Evolutionary conservation across 2,113 vertebrate species (phyloP), one percentile per base, ranked within the genome.

Genomic region (Tychaedon coryphoeus): DNA sequence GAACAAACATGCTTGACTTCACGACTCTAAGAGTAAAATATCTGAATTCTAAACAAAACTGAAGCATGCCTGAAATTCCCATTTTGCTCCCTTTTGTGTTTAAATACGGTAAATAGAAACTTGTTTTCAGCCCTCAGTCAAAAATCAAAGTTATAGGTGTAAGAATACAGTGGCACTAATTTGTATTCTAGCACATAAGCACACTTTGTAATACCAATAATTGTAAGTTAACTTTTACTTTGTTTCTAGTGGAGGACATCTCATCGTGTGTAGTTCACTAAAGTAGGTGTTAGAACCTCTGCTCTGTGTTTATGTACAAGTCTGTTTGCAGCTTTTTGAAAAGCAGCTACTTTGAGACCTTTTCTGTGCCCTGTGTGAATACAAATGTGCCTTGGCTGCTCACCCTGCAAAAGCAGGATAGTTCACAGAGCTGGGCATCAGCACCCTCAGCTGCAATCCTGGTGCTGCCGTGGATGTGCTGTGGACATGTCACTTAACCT

Each of bases 161-260:
- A 83, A 79, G 74, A 80, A 58, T 51, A 12, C 1, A 8, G 50
- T 38, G 24, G 19, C 77, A 61, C 14, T 78, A 29, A 24, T 56
- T 88, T 86, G 12, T 72, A 29, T 90, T 93, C 14, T 71, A 74
- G 79, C 1, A 1, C 22, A 14, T 29, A 69, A 88, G 18, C 36
- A 26, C 14, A 8, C 18, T 47, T 87, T 58, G 28, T 86, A n/a
- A 60, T 45, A 20, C 17, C 91, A 88, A 4, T 78, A 78, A 78
- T 87, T 91, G 6, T 87, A 87, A 94, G 77, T 85, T 89, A 91
- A 78, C 53, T 94, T 95, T 42, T 91, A 74, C 66, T 92, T 94
- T 93, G n/a, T 93, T 96, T 93, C 90, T 79, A 95, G 90, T 45
- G 91, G 72, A 94, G 84, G 84, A 91, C 84, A 89, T 38, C 87